Evolutionary conservation across 2,797 vertebrate genomes (phyloP).

Genomic region (Malacoraja senta): DNA sequence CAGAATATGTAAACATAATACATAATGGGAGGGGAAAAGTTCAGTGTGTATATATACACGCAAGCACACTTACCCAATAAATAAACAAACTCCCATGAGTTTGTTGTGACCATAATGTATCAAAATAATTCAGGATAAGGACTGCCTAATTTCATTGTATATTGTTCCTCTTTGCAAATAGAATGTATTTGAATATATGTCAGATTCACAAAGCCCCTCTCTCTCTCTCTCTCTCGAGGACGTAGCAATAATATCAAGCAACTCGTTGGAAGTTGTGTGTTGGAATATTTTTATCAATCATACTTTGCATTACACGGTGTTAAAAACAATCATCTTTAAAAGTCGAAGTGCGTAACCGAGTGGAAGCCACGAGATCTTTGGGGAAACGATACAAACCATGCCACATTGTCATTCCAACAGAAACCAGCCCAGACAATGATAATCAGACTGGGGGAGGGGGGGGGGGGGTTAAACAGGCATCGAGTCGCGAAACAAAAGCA

Average conservation of each 20-base stretch:
- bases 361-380: not conserved
- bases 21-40: too few relatives aligned
- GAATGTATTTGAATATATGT: not conserved
- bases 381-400: not conserved
- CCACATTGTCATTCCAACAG: not conserved
- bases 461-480: not conserved
- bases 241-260: not conserved
- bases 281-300: not conserved
- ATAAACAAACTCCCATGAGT: too few relatives aligned
- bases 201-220: not conserved
- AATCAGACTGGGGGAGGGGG: not conserved
- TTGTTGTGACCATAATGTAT: not conserved
- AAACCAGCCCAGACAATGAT: not conserved
- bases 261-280: not conserved
- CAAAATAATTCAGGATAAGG: not conserved
- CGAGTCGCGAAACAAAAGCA: not conserved
- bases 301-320: conserved; percentile 9
- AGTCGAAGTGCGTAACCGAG: not conserved
- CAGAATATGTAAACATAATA: too few relatives aligned
- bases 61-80: too few relatives aligned
- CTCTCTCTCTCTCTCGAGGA: too few relatives aligned
- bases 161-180: not conserved
- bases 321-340: conserved; percentile 14
- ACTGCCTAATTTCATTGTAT: not conserved
- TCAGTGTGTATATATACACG: too few relatives aligned